A percentile compares a stretch with the other conserved stretches of the same genome.
phyloP scores from a whole-genome alignment of 2,113 vertebrate species.

The Strigops habroptila region DNA sequence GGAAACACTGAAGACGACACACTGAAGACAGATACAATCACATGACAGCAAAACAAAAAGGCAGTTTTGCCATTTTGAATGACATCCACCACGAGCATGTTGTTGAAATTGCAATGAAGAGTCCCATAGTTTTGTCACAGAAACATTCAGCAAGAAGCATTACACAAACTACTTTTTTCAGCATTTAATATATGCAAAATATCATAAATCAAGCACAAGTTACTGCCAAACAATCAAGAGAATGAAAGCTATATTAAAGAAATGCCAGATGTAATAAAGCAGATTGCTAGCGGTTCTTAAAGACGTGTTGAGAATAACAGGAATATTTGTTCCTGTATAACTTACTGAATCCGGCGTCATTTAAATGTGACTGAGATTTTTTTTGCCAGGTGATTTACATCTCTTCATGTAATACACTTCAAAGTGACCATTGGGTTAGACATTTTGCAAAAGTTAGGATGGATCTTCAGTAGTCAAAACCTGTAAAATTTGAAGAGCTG shows the following conservation, averaged over 20 bases:
- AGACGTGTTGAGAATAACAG: background rate
- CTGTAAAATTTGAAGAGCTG: background rate
- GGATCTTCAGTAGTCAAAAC: background rate
- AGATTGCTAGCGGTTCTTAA: background rate
- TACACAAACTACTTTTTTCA: background rate
- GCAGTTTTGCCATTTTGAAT: background rate
- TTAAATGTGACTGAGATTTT: background rate
- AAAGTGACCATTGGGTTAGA: background rate
- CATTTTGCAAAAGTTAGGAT: background rate
- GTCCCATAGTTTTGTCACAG: background rate
- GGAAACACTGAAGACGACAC: background rate
- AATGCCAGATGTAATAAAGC: background rate
- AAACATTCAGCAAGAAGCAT: background rate
- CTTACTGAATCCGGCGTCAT: background rate
- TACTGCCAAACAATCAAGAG: background rate
- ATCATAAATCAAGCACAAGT: background rate
- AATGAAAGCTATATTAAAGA: background rate
- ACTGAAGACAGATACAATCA: too few species aligned
- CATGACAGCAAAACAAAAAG: background rate
- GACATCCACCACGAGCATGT: background rate
- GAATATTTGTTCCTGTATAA: background rate
- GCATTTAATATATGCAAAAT: background rate
- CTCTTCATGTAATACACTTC: background rate
- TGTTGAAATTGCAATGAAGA: background rate
- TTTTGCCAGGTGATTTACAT: background rate